phyloP scores from a whole-genome alignment of 2,797 vertebrate species.

The Nannoperca obscura region DNA sequence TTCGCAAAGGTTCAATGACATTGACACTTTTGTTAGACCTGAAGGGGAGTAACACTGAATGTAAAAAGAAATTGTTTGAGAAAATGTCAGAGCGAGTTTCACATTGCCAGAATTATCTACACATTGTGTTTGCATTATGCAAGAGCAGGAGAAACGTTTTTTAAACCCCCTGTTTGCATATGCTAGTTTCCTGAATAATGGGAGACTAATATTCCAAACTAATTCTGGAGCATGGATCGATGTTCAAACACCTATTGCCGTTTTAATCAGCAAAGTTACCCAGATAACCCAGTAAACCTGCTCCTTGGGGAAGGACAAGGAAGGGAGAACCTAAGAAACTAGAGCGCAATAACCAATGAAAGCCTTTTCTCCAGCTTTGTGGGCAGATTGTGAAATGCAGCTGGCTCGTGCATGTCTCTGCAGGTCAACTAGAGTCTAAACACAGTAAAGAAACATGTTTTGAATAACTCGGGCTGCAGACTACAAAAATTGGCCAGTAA shows the following conservation, averaged over 20 bases:
- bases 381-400: constrained; percentile 31
- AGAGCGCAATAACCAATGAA: background rate
- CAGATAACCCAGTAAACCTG: background rate
- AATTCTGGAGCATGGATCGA: background rate
- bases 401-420: background rate
- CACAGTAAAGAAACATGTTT: background rate
- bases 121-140: background rate
- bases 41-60: background rate
- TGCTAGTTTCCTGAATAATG: background rate
- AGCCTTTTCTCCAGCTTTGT: constrained; percentile 24
- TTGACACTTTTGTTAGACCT: background rate
- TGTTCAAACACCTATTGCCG: background rate
- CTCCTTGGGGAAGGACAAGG: background rate
- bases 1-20: background rate
- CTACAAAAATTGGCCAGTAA: background rate
- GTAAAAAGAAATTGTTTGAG: background rate
- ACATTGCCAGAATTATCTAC: background rate
- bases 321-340: background rate
- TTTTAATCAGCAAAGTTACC: background rate
- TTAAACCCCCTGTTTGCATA: background rate
- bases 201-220: background rate
- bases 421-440: background rate
- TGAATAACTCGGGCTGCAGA: background rate
- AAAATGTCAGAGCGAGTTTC: background rate
- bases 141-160: background rate